These are phyloP conservation scores for Polia nebulosa DNA, from an alignment of 2,888 invertebrate species.

Conservation along the genomic window DNA sequence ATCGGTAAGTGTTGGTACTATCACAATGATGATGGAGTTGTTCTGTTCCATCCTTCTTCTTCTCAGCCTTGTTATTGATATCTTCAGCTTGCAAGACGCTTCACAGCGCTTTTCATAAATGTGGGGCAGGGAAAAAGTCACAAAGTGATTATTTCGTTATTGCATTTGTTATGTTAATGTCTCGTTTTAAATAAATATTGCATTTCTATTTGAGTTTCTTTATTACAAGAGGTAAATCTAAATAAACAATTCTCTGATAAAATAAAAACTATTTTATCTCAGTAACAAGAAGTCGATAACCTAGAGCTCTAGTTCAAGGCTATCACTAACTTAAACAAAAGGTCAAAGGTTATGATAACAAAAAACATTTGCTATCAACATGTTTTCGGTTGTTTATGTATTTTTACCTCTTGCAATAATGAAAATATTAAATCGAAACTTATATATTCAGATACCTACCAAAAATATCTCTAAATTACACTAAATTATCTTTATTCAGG, in stretches of 20 bases:
- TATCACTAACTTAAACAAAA: constrained; percentile 27
- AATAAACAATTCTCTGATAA: not conserved
- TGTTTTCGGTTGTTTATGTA: not conserved
- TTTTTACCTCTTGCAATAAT: constrained; percentile 42
- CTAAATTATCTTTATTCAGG: too few relatives aligned
- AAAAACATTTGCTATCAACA: constrained; percentile 14
- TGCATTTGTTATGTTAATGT: not conserved
- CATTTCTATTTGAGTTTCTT: constrained; percentile 10
- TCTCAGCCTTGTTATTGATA: not conserved
- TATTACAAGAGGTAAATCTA: constrained; percentile 32
- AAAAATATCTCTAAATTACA: too few relatives aligned
- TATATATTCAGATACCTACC: too few relatives aligned
- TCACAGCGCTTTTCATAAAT: not conserved
- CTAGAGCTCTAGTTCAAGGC: constrained; percentile 20
- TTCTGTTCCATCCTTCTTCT: not conserved
- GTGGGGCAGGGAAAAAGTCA: not conserved
- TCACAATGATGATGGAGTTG: not conserved
- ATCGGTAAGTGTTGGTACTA: constrained; percentile 78
- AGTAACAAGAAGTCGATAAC: not conserved
- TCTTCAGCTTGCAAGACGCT: not conserved
- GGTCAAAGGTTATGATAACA: constrained; percentile 42
- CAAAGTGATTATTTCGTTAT: not conserved
- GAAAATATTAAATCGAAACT: not conserved
- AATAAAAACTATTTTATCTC: not conserved
- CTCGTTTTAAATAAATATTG: not conserved